Evolutionary conservation across 2,797 vertebrate species (phyloP).

Genomic region (Smutsia temminckii): DNA sequence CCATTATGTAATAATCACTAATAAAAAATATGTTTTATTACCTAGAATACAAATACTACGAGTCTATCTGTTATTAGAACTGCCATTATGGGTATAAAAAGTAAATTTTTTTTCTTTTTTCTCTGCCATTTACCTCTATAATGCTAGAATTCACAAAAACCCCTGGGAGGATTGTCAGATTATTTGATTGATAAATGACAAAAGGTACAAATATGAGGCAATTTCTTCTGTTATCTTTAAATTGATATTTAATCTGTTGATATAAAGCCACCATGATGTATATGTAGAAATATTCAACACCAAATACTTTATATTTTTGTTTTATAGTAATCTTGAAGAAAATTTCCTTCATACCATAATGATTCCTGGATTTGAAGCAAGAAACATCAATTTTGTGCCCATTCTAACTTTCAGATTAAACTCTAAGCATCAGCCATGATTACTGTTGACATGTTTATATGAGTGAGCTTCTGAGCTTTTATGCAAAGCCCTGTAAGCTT

Average conservation of each 20-base stretch:
- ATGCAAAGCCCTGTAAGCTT: conserved; percentile 79
- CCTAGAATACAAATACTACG: conserved; percentile 36
- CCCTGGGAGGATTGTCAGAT: conserved; percentile 28
- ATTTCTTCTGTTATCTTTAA: conserved; percentile 77
- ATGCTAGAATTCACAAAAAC: conserved; percentile 39
- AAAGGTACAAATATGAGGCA: conserved; percentile 70
- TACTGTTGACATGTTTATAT: conserved; percentile 80
- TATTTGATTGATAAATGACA: conserved; percentile 59
- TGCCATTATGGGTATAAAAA: not conserved
- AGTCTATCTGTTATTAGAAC: conserved; percentile 3
- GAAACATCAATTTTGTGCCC: conserved; percentile 74
- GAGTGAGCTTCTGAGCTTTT: conserved; percentile 77
- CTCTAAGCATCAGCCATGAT: conserved; percentile 77
- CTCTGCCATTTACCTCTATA: not conserved
- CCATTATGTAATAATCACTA: not conserved
- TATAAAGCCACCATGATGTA: conserved; percentile 80
- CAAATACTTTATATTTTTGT: conserved; percentile 78
- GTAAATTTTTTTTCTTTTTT: too few relatives aligned
- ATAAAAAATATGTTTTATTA: conserved; percentile 39
- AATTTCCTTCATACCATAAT: conserved; percentile 68
- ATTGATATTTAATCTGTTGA: conserved; percentile 81
- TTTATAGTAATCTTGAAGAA: conserved; percentile 75
- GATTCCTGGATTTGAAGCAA: conserved; percentile 64
- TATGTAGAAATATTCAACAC: conserved; percentile 78
- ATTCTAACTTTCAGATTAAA: conserved; percentile 78